Evolutionary conservation across 2,797 vertebrate species (phyloP), one percentile per base, ranked within the genome.

Genomic region (Molossus alvarezi): DNA sequence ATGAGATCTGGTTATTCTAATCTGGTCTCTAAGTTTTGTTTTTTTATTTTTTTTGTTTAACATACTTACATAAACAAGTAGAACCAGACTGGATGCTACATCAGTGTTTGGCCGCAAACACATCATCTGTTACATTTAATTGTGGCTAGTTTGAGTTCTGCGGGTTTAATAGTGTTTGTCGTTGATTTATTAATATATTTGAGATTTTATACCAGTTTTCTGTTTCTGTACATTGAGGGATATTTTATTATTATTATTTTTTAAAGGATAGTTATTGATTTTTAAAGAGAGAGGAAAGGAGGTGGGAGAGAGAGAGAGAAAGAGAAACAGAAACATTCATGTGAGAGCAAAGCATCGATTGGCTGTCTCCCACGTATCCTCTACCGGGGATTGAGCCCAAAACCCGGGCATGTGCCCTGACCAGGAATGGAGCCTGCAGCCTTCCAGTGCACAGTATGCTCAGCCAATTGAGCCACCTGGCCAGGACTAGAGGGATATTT

Each of bases 111-210:
- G 67, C 55, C 81, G 77, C 6, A 18, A 83, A 88, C 73, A 94
- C 12, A 83, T 91, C 89, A 87, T 96, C 96, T 96, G 65, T 95
- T 97, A 84, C 45, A 90, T 87, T 96, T 96, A 65, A 75, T 71
- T 60, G 41, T 81, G 88, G 65, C 76, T 69, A 45, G 41, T 88
- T 58, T 85, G 82, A 58, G 41, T 89, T 95, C 65, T 51, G 12
- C 92, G 72, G 58, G 82, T 67, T 89, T 88, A 33, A 89, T 91
- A 51, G 60, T 83, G 29, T 67, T 57, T 81, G 71, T 80, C 64
- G 55, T 87, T 83, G 83, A 87, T 18, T 83, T 71, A 69, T 72
- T 80, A 87, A 48, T 76, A 41, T 48, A 41, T 60, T 82, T n/a
- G 41, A 58, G 20, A 67, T 73, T 97, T 97, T 83, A 53, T 71